Base-by-base conservation (phyloP, 1,140 invertebrate genomes). In the Nephila pilipes region DNA sequence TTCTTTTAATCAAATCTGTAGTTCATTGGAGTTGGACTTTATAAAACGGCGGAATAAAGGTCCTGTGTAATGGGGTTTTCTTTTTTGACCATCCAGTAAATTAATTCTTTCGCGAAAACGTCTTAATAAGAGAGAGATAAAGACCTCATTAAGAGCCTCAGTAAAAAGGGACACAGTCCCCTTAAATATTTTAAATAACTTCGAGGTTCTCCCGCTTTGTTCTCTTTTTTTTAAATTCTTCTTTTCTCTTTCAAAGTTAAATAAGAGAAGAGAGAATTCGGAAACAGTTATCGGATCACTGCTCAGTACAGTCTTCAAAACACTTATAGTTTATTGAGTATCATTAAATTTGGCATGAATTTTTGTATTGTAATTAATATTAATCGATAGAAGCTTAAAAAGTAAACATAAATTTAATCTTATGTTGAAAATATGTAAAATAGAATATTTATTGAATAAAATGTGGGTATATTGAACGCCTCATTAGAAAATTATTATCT, bases 61-160 rank as follows among this genome's bases (percentile, higher is more conserved):
- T 6, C 18, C 2, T 22, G 57, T n/a, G 79, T 81, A 81, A 54
- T 54, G 38, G 16, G 20, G 79, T 18, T 81, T 81, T 81, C 80
- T 81, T 54, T 46, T 25, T 22, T 12, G 18, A n/a, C 38, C 10
- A 57, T 80, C 38, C 80, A 46, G n/a, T 81, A 81, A 81, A 81
- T 81, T 46, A 81, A 54, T 81, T 81, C 80, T 32, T 81, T 81
- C 79, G 18, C 20, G 38, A 54, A 54, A 81, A 38, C 36, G 80
- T 81, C 80, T 46, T 22, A 32, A 81, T 32, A 55, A 10, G 80
- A n/a, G 38, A 81, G 10, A 81, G 79, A 81, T 81, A 81, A 81
- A 29, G 36, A 81, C 79, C 79, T 81, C 79, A 81, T 81, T 81
- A 81, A 81, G 32, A 10, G 79, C 10, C 80, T n/a, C 20, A 54